Conservation (phyloP, 2,888 invertebrate genomes). For the Scelioninae gen. 1 region DNA sequence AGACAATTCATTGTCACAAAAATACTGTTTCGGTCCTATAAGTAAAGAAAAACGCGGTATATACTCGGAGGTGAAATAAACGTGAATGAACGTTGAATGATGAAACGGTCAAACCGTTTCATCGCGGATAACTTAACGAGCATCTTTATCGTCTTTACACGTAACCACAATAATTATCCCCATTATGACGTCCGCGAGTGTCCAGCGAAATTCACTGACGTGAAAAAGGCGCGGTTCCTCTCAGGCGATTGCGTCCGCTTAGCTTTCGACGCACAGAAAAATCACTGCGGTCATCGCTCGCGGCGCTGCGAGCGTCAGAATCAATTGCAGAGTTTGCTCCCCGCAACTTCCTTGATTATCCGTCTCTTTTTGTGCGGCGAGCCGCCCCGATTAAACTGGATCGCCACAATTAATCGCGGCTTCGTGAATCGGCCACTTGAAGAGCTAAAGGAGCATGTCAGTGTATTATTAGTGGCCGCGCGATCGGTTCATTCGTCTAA, state of each 20-base stretch:
- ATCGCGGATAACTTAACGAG: constrained; percentile 56
- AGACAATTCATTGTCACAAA: no score
- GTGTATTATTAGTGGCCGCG: constrained; percentile 66
- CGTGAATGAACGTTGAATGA: constrained; percentile 3
- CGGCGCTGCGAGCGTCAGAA: constrained; percentile 61
- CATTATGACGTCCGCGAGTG: constrained; percentile 62
- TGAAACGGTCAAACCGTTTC: constrained; percentile 40
- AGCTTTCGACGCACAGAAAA: constrained; percentile 52
- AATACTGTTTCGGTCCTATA: no score
- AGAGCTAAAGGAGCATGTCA: constrained; percentile 65
- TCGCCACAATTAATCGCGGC: constrained; percentile 70
- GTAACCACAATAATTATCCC: constrained; percentile 58
- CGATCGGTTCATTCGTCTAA: no score
- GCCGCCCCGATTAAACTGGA: constrained; percentile 69
- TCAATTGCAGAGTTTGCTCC: constrained; percentile 68
- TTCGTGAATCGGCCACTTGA: constrained; percentile 67
- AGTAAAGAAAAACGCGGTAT: no score
- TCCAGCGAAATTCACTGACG: constrained; percentile 62
- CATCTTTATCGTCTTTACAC: constrained; percentile 51
- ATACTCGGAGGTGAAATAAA: constrained; percentile 19
- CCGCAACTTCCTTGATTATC: constrained; percentile 70
- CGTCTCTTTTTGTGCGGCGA: constrained; percentile 60
- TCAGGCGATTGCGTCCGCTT: constrained; percentile 54
- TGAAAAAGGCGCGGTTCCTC: constrained; percentile 64
- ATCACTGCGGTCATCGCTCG: constrained; percentile 51